Conservation (phyloP, 1,140 invertebrate species). For the Notospermus geniculatus region DNA sequence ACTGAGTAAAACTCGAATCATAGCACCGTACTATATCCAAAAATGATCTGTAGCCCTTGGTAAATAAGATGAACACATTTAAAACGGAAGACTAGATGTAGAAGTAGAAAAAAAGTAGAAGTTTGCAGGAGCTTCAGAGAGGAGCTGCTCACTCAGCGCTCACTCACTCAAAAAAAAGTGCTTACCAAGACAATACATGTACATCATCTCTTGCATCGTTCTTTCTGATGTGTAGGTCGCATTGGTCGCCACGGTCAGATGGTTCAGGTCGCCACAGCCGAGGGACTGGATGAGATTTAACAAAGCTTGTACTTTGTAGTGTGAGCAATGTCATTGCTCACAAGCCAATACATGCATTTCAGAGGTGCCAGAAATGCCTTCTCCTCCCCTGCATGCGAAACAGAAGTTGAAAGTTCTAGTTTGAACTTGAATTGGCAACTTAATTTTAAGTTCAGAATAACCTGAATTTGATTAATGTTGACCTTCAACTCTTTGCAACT, state of each 20-base stretch:
- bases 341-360: constrained; percentile 4
- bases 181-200: neutral
- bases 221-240: constrained; percentile 4
- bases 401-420: no score
- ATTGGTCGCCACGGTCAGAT: neutral
- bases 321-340: constrained; percentile 4
- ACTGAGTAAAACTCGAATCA: no score
- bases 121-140: no score
- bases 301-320: constrained; percentile 1
- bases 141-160: no score
- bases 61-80: neutral
- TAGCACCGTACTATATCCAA: no score
- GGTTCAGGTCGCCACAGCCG: neutral
- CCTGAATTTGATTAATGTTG: no score
- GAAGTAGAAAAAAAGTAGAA: neutral
- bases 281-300: neutral
- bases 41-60: no score
- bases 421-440: no score
- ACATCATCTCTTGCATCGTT: constrained; percentile 5
- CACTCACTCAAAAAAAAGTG: neutral
- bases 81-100: neutral
- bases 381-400: no score
- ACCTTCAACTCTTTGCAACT: no score
- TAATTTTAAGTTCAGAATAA: no score
- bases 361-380: neutral